Conservation (phyloP, 2,888 invertebrate species). For the Drosophila ezoana region DNA sequence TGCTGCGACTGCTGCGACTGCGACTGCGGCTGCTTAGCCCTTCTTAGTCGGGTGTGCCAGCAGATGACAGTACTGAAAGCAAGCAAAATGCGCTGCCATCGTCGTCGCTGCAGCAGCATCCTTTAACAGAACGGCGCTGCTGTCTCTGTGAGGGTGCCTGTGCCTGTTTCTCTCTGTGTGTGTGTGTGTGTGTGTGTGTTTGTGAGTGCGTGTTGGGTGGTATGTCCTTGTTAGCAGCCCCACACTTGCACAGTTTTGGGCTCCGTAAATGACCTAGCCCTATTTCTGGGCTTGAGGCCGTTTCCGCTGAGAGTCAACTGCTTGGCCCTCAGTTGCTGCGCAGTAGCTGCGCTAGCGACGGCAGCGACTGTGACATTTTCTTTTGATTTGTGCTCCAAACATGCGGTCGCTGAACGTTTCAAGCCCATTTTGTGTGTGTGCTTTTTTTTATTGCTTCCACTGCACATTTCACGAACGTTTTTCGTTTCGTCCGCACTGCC, state of each 20-base stretch:
- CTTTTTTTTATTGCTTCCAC: slow-evolving; percentile 40
- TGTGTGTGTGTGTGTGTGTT: slow-evolving; percentile 18
- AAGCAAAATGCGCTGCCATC: slow-evolving; percentile 10
- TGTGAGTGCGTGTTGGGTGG: slow-evolving; percentile 12
- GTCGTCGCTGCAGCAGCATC: slow-evolving; percentile 28
- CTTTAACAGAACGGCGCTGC: slow-evolving; percentile 22
- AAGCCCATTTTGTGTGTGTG: not conserved
- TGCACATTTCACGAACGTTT: slow-evolving; percentile 28
- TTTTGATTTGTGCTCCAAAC: slow-evolving; percentile 41
- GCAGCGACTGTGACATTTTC: slow-evolving; percentile 38
- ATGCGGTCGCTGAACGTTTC: slow-evolving; percentile 25
- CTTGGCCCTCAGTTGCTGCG: slow-evolving; percentile 38
- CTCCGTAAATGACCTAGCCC: slow-evolving; percentile 75
- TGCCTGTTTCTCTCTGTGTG: slow-evolving; percentile 8
- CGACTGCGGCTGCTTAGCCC: slow-evolving; percentile 23
- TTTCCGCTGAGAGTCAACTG: slow-evolving; percentile 45
- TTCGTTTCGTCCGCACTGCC: slow-evolving; percentile 30
- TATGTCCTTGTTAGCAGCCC: slow-evolving; percentile 39
- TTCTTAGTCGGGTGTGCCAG: slow-evolving; percentile 43
- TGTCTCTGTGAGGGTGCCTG: slow-evolving; percentile 8
- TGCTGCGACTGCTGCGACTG: slow-evolving; percentile 5
- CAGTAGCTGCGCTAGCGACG: slow-evolving; percentile 23
- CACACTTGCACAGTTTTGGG: slow-evolving; percentile 14
- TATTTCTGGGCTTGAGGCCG: slow-evolving; percentile 64
- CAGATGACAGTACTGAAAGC: slow-evolving; percentile 9